Percentiles rank a stretch among this genome's conserved stretches.
Conservation (phyloP, 2,888 invertebrate species). For the Agriotes lineatus region DNA sequence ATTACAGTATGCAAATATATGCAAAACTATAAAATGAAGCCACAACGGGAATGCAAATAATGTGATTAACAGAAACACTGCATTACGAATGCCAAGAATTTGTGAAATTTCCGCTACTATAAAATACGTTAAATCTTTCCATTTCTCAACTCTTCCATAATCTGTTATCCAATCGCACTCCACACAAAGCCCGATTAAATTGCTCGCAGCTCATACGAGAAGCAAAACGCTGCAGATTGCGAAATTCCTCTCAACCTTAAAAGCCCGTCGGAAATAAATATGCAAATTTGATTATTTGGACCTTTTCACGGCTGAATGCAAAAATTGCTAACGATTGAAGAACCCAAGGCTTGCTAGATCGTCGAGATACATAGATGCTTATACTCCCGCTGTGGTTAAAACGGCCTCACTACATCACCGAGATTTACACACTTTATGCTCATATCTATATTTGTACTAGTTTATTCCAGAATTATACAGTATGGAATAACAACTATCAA, state of each 20-base stretch:
- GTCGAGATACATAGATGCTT: not conserved
- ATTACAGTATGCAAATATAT: no score
- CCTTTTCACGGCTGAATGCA: not conserved
- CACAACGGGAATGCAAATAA: no score
- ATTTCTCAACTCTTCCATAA: no score
- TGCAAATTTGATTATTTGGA: slow-evolving; percentile 1
- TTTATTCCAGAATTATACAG: not conserved
- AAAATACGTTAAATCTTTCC: no score
- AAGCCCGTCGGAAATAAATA: slow-evolving; percentile 2
- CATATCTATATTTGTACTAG: not conserved
- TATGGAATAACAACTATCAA: not conserved
- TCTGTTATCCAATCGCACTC: not conserved
- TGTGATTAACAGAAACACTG: no score
- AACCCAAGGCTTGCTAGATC: not conserved
- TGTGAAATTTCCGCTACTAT: no score
- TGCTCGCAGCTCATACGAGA: not conserved
- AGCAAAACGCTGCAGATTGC: not conserved
- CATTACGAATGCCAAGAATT: no score
- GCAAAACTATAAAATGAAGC: no score
- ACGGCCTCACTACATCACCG: not conserved
- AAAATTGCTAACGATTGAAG: not conserved
- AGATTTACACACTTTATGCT: not conserved
- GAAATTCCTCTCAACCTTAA: not conserved
- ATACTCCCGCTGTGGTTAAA: not conserved
- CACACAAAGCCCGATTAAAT: no score